Conservation (phyloP, 1,140 invertebrate genomes). For the Hycleus cichorii region DNA sequence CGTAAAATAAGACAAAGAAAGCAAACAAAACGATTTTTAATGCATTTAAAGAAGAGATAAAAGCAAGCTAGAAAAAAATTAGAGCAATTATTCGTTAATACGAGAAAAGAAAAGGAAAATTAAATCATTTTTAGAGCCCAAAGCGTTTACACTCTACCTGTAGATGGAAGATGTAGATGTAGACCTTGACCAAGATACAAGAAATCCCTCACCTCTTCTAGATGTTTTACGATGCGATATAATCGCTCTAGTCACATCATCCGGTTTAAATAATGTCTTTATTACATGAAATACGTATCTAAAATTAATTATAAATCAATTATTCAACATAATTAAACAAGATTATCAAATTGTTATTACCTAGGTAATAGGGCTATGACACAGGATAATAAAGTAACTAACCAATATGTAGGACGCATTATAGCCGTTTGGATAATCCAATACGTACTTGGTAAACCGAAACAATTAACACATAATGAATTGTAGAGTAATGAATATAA, state of each 20-base stretch:
- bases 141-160: conserved; percentile 43
- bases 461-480: conserved; percentile 66
- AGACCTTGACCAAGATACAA: conserved; percentile 57
- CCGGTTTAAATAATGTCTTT: conserved; percentile 45
- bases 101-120: not conserved
- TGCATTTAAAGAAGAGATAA: not conserved
- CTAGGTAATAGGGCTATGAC: conserved; percentile 77
- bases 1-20: not conserved
- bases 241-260: conserved; percentile 48
- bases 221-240: conserved; percentile 42
- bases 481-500: conserved; percentile 80
- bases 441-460: conserved; percentile 74
- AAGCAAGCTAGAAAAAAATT: not conserved
- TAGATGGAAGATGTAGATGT: conserved; percentile 57
- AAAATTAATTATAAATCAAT: conserved; percentile 1
- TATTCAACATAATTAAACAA: not conserved
- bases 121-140: not conserved
- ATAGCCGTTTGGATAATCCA: conserved; percentile 79
- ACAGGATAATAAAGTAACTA: conserved; percentile 66
- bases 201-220: conserved; percentile 53
- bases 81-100: not conserved
- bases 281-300: conserved; percentile 45
- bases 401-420: conserved; percentile 67
- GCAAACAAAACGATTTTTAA: not conserved
- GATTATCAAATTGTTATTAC: conserved; percentile 45